Base-by-base conservation (phyloP, 2,888 invertebrate species). In the Nomada ruficornis region DNA sequence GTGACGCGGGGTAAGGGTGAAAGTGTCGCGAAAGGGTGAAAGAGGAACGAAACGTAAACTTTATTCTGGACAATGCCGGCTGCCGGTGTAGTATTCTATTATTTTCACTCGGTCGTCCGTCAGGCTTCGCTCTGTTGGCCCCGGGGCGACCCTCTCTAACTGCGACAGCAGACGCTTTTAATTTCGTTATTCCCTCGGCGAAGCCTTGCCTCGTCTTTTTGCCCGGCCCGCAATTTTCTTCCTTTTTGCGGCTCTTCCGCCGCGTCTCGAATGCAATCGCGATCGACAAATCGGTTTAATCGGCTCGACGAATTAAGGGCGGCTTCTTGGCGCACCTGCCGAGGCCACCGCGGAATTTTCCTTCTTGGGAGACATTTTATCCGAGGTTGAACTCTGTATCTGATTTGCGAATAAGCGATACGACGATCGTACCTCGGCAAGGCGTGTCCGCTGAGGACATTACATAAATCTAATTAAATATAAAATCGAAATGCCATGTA, bases 81-180 rank as follows among this genome's bases (percentile, higher is more conserved):
- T 87, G 89, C 86, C 89, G 86, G 84, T 86, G 90, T 89, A 89
- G 90, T 89, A 92, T 93, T 93, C 91, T 92, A 93, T 93, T 93
- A 93, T 92, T 91, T 92, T 90, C 91, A 89, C 84, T 89, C 86
- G 84, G 87, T 77, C 89, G 80, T 68, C 78, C 82, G 82, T 82
- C 81, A 68, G 72, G 71, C 79, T 77, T 80, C 76, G 57, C 80
- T 36, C 72, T 68, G 64, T 54, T 69, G 55, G 67, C 79, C 82
- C 67, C 72, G 59, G 36, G 67, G 81, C 85, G 44, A 60, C 81
- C 75, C 83, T 84, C 75, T 29, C 77, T 77, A 72, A 59, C 73
- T 78, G 76, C 77, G 76, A 89, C 87, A 85, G 84, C 81, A 86
- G 87, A 86, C 86, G 87, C 87, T 88, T 90, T 90, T 92, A 91